Conservation (phyloP, 2,113 vertebrate genomes). For the Lasiurus borealis region DNA sequence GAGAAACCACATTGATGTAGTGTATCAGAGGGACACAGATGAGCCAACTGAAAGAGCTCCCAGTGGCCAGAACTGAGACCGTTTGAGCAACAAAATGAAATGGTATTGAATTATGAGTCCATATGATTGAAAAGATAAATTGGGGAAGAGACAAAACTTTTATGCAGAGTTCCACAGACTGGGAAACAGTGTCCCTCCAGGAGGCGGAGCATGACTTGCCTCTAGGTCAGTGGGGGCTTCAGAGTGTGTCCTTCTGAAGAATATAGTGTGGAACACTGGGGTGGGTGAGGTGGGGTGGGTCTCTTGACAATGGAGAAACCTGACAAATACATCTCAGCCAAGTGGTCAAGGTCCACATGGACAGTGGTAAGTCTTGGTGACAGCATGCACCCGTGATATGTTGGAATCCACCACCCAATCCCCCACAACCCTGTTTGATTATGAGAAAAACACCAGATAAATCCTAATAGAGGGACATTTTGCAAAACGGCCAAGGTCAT, state of each 20-base stretch:
- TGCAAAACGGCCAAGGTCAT: background rate
- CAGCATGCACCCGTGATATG: rapidly evolving
- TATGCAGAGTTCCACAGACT: background rate
- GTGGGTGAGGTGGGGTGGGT: too few relatives aligned
- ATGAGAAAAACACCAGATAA: rapidly evolving
- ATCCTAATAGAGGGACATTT: background rate
- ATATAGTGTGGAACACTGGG: background rate
- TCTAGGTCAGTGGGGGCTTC: background rate
- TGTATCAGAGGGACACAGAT: background rate
- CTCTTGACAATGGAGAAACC: background rate
- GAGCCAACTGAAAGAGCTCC: background rate
- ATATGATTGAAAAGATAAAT: background rate
- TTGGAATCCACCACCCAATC: rapidly evolving
- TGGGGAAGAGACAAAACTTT: rapidly evolving
- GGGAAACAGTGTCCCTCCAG: background rate
- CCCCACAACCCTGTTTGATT: background rate
- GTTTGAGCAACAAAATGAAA: background rate
- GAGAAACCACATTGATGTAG: too few relatives aligned
- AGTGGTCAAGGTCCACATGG: rapidly evolving
- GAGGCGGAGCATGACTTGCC: too few relatives aligned
- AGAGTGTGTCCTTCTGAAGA: background rate
- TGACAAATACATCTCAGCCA: too few relatives aligned
- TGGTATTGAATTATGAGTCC: background rate
- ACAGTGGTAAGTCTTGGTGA: background rate
- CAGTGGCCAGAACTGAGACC: background rate